Evolutionary conservation across 1,140 invertebrate species (phyloP), one percentile per base, ranked within the genome.

Genomic region (Laupala kohalensis): DNA sequence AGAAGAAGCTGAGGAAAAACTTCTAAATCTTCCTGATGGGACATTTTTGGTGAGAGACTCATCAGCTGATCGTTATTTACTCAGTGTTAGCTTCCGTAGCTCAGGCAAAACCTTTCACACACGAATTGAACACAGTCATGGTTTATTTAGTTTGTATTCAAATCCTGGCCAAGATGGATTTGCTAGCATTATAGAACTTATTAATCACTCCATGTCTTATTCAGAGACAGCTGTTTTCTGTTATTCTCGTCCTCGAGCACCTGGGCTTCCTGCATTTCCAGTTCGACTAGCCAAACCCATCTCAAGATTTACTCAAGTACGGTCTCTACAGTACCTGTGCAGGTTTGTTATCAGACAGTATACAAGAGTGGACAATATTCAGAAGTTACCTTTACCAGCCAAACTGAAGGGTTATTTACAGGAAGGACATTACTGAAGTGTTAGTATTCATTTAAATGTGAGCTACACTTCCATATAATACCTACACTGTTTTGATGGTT

Each of bases 241-340:
- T 79, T 91, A 92, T 77, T 89, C 89, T 2, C 83, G 87, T 75
- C 81, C 88, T 12, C 81, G 85, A 27, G 85, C 86, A 71, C 87
- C 87, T 19, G 85, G 86, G 75, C 84, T 86, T 73, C 87, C 88
- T 25, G 86, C 88, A 69, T 89, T 89, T 79, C 88, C 89, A 24
- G 89, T 91, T 30, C 84, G 89, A 70, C 79, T 93, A n/a, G 89
- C 87, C 37, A 90, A 89, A 78, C 91, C 91, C 24, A 83, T 93
- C 13, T 92, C 90, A 67, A 82, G 91, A 71, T 92, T 91, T 76
- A 87, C 85, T 25, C 85, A 90, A 79, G 88, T 92, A 67, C 84
- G 87, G 73, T 87, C 88, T 69, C 80, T 93, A 72, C 88, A 91
- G 78, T 89, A 91, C 80, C 81, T 93, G 25, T 92, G 91, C 77